Base-by-base conservation (phyloP, 1,140 invertebrate species). In the Heliconius hermathena region DNA sequence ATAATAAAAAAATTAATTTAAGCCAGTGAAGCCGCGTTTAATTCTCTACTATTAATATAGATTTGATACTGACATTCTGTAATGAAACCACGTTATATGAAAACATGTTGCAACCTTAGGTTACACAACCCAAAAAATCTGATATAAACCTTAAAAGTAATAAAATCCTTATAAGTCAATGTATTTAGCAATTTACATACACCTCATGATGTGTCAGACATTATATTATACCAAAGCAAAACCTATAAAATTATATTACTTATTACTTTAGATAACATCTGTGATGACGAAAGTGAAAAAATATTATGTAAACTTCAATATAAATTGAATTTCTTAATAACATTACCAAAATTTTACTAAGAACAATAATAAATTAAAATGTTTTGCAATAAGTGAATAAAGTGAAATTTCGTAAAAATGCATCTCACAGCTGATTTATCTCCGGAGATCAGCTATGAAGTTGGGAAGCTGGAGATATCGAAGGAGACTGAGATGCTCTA, bases 401-500 rank as follows among this genome's bases (percentile, higher is more conserved):
- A 57, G 54, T 57, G 54, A 22, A 22, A 54, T 22, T 81, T 72
- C 81, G 84, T 84, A 84, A 93, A 87, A 81, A 94, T 94, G 93
- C 91, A 93, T 84, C 81, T 93, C 22, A 90, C 90, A 82, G 89
- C 87, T 79, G 93, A 94, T 72, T 74, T 94, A 46, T 76, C 88
- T 46, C 88, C 88, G 57, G 91, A 93, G 26, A 90, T 92, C 71
- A 81, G 88, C 80, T 88, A 89, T 73, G 88, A 90, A 9, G 79
- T 84, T 73, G 91, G 94, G 79, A 94, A 94, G 87, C 73, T 93
- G 33, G 91, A 94, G 86, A 90, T 91, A 38, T 94, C 94, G 8
- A 87, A 91, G 77, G 94, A 95, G 78, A 94, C 94, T 8, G 93
- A 94, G 83, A 87, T 95, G 89, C 88, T 95, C 73, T 95, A 95